Base-by-base conservation (phyloP, 2,888 invertebrate species). In the Sinohyriopsis cumingii region DNA sequence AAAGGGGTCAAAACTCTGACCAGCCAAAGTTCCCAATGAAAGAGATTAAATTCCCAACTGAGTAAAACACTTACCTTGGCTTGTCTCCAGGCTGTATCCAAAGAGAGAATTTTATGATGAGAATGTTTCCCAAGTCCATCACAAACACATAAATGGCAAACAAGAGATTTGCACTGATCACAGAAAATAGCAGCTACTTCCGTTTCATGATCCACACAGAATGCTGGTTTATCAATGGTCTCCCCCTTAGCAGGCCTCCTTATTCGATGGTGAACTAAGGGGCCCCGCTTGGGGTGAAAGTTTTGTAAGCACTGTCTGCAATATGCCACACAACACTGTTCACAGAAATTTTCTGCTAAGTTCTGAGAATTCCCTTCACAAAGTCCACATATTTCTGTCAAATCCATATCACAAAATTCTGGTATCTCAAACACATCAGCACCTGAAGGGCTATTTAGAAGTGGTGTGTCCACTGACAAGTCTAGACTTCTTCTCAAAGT, bases 91-190 rank as follows among this genome's bases (percentile, higher is more conserved):
- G 88, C 88, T 20, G 86, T 83, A 25, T 86, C 85, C n/a, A 83
- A 78, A 18, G 86, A 82, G 12, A 88, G 75, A 59, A 88, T 84
- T 71, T 84, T 84, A 67, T 88, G 88, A 55, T 84, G 84, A 22
- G 84, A 82, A 73, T 88, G 88, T 77, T 83, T 81, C 6, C 88
- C 88, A 15, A 83, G 79, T 20, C 86, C 88, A 62, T 87, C 85
- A 78, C 88, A 88, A 55, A 88, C 85, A 82, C 88, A 88, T 53
- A 88, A 78, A 59, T 84, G 86, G 64, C 88, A 88, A 20, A 85
- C 86, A 55, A 86, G 75, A 54, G 79, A 67, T 66, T 85, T 83
- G 72, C 88, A 88, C 45, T 80, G 69, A 70, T 86, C 85, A 80
- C 88, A 88, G 74, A 86, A 88, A 61, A 88, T 85, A 53, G 82